phyloP scores from a whole-genome alignment of 1,140 invertebrate species.

The Heterodera schachtii region DNA sequence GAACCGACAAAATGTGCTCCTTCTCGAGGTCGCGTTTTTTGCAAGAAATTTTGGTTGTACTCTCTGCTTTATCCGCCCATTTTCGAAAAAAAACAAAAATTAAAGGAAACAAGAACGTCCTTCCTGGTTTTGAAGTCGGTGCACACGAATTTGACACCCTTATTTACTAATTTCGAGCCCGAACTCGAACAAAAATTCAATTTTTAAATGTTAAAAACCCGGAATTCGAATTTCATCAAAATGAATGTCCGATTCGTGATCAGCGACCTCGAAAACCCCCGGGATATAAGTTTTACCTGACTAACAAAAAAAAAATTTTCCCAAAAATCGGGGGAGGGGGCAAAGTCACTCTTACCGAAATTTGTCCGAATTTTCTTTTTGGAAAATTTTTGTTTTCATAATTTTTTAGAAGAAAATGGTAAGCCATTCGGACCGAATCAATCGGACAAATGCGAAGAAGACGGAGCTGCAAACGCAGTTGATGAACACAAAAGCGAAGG shows the following conservation, averaged over 20 bases:
- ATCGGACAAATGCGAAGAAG: slow-evolving; percentile 20
- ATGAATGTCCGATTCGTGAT: too few relatives aligned
- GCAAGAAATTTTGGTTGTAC: background rate
- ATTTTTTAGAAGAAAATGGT: slow-evolving; percentile 33
- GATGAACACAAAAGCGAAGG: slow-evolving; percentile 8
- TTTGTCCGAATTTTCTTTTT: background rate
- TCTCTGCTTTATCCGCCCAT: background rate
- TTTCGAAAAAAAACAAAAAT: too few relatives aligned
- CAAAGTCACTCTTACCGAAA: background rate
- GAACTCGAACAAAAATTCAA: too few relatives aligned
- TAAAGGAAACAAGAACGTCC: too few relatives aligned
- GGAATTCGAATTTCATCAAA: too few relatives aligned
- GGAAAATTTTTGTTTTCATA: background rate
- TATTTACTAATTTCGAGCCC: too few relatives aligned
- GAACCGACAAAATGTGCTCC: slow-evolving; percentile 27
- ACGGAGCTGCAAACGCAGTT: background rate
- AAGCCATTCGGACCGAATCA: slow-evolving; percentile 31
- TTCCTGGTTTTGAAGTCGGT: too few relatives aligned
- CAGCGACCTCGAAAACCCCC: too few relatives aligned
- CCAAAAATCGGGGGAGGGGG: background rate
- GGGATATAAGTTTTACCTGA: too few relatives aligned
- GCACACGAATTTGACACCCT: too few relatives aligned
- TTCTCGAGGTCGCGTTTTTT: slow-evolving; percentile 33
- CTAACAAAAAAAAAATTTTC: background rate
- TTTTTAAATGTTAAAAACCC: too few relatives aligned